Base-by-base conservation (phyloP, 2,113 vertebrate species). In the Nerophis lumbriciformis region DNA sequence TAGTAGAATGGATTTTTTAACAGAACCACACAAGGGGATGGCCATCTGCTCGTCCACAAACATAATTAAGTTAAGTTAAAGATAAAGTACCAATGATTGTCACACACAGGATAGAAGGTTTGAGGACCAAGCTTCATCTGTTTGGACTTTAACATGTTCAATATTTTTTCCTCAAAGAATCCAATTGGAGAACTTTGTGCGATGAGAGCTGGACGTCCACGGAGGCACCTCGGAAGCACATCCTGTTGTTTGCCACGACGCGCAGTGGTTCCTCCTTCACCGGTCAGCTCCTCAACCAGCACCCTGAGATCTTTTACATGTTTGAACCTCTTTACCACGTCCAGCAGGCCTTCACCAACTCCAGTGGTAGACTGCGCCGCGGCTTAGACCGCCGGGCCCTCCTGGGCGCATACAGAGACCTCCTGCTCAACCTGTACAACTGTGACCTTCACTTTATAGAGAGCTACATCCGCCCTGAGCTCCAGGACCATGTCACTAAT, bases 211-310 rank as follows among this genome's bases (percentile, higher is more conserved):
- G 67, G 65, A 36, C 63, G 61, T 59, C 80, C 1, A 12, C 57
- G 0, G 83, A 78, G 6, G 68, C 71, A 0, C 49, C 79, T 19
- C 83, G 80, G 56, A 90, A 85, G 19, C 92, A 93, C 72, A 89
- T 93, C 65, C 77, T 91, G 6, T 80, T 93, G 55, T 88, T 92
- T n/a, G 88, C 91, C 48, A 90, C 90, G 63, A 92, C 91, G 0
- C 88, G 91, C 59, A 92, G 91, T 4, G 91, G 92, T 39, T 93
- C 91, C 5, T 93, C 91, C 53, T 93, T 93, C 78, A 88, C 90
- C 0, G 92, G 91, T 5, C 91, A 92, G 71, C 82, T 93, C 48
- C 87, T 93, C 68, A 93, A 93, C 81, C 91, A 92, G 66, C 88
- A 93, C 81, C 84, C 89, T 0, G 83, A 69, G 16, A 70, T 92